A percentile compares a stretch with the other conserved stretches of the same genome.
These are phyloP conservation scores for Egretta garzetta DNA, from an alignment of 2,113 vertebrate species.

Conservation along the genomic window DNA sequence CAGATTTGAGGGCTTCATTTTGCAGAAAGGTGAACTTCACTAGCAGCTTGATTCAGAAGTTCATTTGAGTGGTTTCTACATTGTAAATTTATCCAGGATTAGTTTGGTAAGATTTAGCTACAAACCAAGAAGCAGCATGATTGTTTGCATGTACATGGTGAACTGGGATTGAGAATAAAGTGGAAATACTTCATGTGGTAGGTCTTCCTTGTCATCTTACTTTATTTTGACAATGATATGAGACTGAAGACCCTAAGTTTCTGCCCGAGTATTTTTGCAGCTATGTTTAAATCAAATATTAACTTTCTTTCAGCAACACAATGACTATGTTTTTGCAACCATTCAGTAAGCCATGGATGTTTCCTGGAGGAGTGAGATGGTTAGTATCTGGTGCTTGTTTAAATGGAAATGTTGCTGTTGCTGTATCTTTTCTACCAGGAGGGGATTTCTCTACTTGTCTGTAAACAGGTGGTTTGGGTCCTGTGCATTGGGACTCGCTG, in stretches of 20 bases:
- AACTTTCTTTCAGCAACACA: background rate
- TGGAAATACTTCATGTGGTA: background rate
- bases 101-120: background rate
- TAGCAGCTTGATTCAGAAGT: background rate
- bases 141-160: background rate
- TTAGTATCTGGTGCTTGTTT: background rate
- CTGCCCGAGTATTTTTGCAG: background rate
- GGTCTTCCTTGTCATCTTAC: background rate
- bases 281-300: conserved; percentile 20
- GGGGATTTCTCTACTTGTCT: background rate
- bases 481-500: background rate
- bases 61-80: background rate
- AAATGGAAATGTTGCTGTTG: background rate
- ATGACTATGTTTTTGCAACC: background rate
- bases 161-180: background rate
- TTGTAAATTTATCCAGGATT: background rate
- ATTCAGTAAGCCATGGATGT: background rate
- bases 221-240: background rate
- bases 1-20: background rate
- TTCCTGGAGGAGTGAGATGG: background rate
- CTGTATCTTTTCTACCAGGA: background rate
- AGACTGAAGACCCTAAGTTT: background rate
- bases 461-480: background rate
- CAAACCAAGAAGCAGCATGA: background rate
- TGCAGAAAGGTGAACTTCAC: background rate